A percentile compares a stretch with the other conserved stretches of the same genome.
Evolutionary conservation across 1,140 invertebrate genomes (phyloP).

Genomic region (Drosophila lowei): DNA sequence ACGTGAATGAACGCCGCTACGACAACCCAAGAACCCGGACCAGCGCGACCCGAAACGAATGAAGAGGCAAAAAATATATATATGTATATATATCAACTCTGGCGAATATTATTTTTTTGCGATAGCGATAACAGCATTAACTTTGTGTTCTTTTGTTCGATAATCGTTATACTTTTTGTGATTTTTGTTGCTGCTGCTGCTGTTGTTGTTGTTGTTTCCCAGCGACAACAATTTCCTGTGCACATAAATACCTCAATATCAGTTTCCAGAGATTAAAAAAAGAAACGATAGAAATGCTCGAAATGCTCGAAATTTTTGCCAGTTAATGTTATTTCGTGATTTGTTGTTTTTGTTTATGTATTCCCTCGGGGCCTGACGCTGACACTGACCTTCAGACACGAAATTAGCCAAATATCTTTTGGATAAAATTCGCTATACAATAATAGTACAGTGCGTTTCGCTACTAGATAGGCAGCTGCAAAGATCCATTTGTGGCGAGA

Average conservation of each 20-base stretch:
- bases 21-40: conserved; percentile 18
- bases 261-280: conserved; percentile 60
- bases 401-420: conserved; percentile 56
- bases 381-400: conserved; percentile 67
- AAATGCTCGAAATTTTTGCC: conserved; percentile 12
- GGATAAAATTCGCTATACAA: conserved; percentile 12
- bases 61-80: conserved; percentile 23
- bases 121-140: conserved; percentile 41
- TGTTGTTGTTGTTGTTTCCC: conserved; percentile 7
- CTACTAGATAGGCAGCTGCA: background rate
- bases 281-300: conserved; percentile 10
- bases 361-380: conserved; percentile 49
- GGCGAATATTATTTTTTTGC: conserved; percentile 17
- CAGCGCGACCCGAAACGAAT: conserved; percentile 20
- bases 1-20: conserved; percentile 75
- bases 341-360: conserved; percentile 27
- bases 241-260: conserved; percentile 68
- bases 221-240: conserved; percentile 64
- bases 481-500: background rate
- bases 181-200: conserved; percentile 9
- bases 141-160: conserved; percentile 16
- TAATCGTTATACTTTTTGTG: conserved; percentile 31
- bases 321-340: conserved; percentile 33
- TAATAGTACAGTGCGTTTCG: conserved; percentile 1
- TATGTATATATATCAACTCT: background rate